These are phyloP conservation scores for Euglossa dilemma DNA, from an alignment of 1,140 invertebrate genomes.

Conservation along the genomic window DNA sequence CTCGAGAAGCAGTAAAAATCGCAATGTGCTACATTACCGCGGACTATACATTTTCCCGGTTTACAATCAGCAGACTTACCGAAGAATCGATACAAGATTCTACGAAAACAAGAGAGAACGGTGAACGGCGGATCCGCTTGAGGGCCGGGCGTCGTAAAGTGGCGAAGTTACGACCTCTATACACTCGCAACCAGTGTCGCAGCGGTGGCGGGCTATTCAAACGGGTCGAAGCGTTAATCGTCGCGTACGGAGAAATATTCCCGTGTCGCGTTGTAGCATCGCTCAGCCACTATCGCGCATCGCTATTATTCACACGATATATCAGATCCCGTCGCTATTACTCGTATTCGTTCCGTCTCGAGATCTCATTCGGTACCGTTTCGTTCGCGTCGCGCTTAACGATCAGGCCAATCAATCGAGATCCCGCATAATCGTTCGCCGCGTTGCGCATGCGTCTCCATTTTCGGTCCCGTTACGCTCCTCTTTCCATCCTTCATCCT, in stretches of 20 bases:
- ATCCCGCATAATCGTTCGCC: slow-evolving; percentile 13
- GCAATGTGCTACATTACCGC: no score
- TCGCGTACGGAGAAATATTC: background rate
- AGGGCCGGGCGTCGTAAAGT: background rate
- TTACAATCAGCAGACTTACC: no score
- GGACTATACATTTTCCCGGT: no score
- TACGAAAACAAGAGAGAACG: no score
- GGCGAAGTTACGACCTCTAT: background rate
- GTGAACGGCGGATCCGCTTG: background rate
- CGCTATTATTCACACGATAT: background rate
- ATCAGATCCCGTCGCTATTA: background rate
- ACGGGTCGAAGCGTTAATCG: background rate
- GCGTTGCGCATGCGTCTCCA: background rate
- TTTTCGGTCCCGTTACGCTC: slow-evolving; percentile 24
- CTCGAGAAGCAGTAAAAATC: no score
- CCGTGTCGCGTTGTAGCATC: background rate
- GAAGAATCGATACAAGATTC: background rate
- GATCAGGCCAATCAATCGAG: slow-evolving; percentile 19
- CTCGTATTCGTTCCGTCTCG: background rate
- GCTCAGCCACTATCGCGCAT: background rate
- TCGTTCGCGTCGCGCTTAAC: background rate
- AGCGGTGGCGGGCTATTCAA: background rate
- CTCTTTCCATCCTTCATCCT: background rate
- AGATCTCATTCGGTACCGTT: background rate
- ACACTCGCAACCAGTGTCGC: background rate